A percentile compares a stretch with the other conserved stretches of the same genome.
Evolutionary conservation across 2,797 vertebrate genomes (phyloP).

Genomic region (Malurus leucopterus): DNA sequence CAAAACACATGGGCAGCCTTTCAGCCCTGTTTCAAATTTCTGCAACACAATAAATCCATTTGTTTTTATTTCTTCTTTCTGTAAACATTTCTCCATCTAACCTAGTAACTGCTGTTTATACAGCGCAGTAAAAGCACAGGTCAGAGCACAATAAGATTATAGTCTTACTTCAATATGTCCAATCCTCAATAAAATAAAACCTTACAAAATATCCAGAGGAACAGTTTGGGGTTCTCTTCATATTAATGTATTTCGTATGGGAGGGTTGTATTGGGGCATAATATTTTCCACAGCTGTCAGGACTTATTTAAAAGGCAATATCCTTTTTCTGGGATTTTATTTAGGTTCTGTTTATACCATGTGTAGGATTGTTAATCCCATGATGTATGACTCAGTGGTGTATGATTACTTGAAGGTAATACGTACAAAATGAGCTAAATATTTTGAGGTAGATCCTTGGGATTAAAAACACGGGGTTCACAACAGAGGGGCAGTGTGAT

Average conservation of each 20-base stretch:
- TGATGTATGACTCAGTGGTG: conserved; percentile 70
- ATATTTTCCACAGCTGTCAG: conserved; percentile 78
- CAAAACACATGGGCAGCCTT: conserved; percentile 62
- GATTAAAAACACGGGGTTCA: not conserved
- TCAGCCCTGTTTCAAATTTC: conserved; percentile 66
- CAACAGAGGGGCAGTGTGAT: not conserved
- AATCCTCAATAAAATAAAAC: conserved; percentile 72
- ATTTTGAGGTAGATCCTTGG: conserved; percentile 29
- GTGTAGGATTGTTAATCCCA: conserved; percentile 71
- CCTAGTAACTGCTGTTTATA: conserved; percentile 73
- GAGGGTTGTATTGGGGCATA: conserved; percentile 65
- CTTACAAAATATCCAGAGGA: conserved; percentile 67
- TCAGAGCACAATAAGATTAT: conserved; percentile 76
- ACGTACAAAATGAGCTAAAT: conserved; percentile 47
- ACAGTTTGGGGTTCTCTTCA: conserved; percentile 53
- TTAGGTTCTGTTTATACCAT: conserved; percentile 75
- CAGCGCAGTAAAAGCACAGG: conserved; percentile 69
- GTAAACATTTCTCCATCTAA: conserved; percentile 75
- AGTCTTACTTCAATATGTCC: conserved; percentile 75
- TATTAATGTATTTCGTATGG: conserved; percentile 67
- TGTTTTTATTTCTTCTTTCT: conserved; percentile 75
- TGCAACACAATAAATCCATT: conserved; percentile 64
- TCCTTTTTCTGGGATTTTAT: conserved; percentile 71
- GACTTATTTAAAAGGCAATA: conserved; percentile 78
- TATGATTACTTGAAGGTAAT: conserved; percentile 69